phyloP scores from a whole-genome alignment of 2,888 invertebrate species.

The Eristalinus sepulchralis region DNA sequence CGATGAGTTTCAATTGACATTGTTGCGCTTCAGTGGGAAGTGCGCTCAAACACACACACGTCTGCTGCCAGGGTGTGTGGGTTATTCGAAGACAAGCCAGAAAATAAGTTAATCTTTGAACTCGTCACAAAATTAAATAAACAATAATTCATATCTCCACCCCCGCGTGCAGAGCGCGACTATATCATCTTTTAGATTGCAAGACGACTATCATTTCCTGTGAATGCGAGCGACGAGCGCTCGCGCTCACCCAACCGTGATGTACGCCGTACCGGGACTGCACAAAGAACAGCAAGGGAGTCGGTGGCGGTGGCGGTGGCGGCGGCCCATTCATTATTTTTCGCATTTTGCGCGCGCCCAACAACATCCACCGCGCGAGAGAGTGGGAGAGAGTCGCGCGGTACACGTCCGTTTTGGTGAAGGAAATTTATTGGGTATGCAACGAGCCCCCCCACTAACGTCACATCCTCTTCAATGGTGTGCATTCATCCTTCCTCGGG shows the following conservation, averaged over 20 bases:
- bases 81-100: background rate
- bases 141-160: constrained; percentile 67
- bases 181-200: constrained; percentile 66
- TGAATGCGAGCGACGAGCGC: constrained; percentile 43
- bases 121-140: constrained; percentile 58
- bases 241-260: constrained; percentile 60
- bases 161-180: constrained; percentile 39
- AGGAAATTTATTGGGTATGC: constrained; percentile 63
- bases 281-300: constrained; percentile 61
- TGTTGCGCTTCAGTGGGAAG: constrained; percentile 47
- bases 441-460: constrained; percentile 56
- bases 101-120: constrained; percentile 65
- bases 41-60: constrained; percentile 11
- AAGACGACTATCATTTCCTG: constrained; percentile 66
- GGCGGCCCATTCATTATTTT: constrained; percentile 70
- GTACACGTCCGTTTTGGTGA: constrained; percentile 44
- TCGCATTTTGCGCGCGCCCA: constrained; percentile 52
- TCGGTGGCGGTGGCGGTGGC: no score
- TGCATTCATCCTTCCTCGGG: constrained; percentile 51
- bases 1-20: background rate
- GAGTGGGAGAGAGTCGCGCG: background rate
- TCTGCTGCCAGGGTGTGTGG: background rate
- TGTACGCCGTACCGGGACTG: constrained; percentile 35
- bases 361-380: background rate
- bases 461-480: constrained; percentile 54